Evolutionary conservation across 2,113 vertebrate species (phyloP).

Genomic region (Periophthalmus modestus): DNA sequence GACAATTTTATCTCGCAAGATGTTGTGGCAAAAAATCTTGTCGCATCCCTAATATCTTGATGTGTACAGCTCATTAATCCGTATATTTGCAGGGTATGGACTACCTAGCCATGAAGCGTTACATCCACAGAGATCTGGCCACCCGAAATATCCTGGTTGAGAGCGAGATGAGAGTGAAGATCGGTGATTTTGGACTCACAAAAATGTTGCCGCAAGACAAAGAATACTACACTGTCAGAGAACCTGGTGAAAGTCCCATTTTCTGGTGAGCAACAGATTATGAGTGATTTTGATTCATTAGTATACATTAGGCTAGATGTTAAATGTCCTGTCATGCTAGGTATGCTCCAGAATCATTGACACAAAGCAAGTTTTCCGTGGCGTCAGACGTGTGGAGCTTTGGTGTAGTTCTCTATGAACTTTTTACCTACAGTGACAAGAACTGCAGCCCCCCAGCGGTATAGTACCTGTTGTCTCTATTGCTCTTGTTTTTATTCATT

Average conservation of each 20-base stretch:
- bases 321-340: conserved; percentile 66
- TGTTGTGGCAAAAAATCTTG: too few species aligned
- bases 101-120: conserved; percentile 91
- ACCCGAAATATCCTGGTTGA: conserved; percentile 97
- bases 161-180: conserved; percentile 95
- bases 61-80: background rate
- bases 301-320: too few species aligned
- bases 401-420: conserved; percentile 95
- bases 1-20: too few species aligned
- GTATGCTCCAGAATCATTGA: conserved; percentile 98
- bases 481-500: background rate
- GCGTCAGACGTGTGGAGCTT: conserved; percentile 98
- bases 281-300: background rate
- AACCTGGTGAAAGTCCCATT: conserved; percentile 97
- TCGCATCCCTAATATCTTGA: background rate
- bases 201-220: conserved; percentile 97
- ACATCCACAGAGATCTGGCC: conserved; percentile 95
- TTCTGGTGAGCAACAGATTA: conserved; percentile 86
- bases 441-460: conserved; percentile 93
- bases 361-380: conserved; percentile 96
- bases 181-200: conserved; percentile 96
- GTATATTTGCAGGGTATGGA: conserved; percentile 90
- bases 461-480: conserved; percentile 33
- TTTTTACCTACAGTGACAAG: conserved; percentile 96
- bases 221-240: conserved; percentile 96